Conservation (phyloP, 2,113 vertebrate species). For the Austrofundulus limnaeus region DNA sequence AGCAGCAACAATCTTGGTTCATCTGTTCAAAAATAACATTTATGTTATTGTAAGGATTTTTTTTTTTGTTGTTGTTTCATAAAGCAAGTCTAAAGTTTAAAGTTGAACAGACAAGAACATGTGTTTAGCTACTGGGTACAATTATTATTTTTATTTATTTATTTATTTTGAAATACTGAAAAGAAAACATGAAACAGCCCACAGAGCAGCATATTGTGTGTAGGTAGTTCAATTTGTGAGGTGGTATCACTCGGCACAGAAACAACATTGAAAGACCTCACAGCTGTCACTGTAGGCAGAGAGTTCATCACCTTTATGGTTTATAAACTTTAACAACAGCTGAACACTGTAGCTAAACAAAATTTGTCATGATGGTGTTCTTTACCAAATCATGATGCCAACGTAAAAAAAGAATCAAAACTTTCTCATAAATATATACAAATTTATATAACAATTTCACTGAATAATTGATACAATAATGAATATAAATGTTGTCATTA, state of each 20-base stretch:
- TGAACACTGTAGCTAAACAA: background rate
- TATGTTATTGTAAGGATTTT: background rate
- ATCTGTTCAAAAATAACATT: constrained; percentile 17
- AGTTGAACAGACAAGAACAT: background rate
- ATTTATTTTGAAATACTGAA: constrained; percentile 15
- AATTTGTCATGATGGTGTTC: too few species aligned
- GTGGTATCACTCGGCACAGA: background rate
- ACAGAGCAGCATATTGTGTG: background rate
- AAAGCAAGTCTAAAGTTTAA: background rate
- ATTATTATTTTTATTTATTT: too few species aligned
- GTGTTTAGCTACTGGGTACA: background rate
- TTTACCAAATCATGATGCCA: too few species aligned
- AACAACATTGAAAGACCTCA: background rate
- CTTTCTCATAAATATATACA: too few species aligned
- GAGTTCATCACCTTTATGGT: background rate
- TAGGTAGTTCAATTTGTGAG: background rate
- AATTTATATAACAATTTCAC: too few species aligned
- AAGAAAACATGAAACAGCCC: background rate
- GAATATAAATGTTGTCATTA: too few species aligned
- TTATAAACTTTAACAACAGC: background rate
- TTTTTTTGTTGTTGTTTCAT: too few species aligned
- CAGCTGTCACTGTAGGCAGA: background rate
- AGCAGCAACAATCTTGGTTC: constrained; percentile 9
- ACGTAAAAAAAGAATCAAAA: too few species aligned
- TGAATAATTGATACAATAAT: too few species aligned